Conservation (phyloP, 2,113 vertebrate species). For the Indri indri region DNA sequence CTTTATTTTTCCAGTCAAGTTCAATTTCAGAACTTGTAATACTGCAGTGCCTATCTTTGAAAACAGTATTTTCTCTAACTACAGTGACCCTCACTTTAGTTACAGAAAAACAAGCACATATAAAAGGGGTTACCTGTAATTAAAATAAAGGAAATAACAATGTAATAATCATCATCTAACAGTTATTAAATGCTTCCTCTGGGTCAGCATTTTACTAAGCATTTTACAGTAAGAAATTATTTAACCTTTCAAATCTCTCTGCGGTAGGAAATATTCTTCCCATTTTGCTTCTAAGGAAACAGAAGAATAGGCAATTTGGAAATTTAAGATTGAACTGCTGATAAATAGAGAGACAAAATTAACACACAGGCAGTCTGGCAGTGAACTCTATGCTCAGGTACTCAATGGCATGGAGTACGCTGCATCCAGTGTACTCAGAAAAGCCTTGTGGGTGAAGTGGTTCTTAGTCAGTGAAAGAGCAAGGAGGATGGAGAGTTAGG, state of each 20-base stretch:
- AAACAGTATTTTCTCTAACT: no score
- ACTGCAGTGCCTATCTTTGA: not conserved
- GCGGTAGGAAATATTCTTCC: not conserved
- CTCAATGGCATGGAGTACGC: fast-evolving
- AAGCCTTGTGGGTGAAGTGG: not conserved
- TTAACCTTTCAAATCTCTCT: not conserved
- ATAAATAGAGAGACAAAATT: not conserved
- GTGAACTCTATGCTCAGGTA: fast-evolving
- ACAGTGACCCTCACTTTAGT: not conserved
- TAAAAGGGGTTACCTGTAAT: not conserved
- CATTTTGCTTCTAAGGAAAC: not conserved
- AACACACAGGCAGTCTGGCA: not conserved
- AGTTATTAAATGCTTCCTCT: not conserved
- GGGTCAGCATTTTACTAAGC: not conserved
- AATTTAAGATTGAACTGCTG: not conserved
- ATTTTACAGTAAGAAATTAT: not conserved
- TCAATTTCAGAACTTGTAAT: not conserved
- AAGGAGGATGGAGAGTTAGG: no score
- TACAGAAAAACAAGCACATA: not conserved
- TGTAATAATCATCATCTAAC: not conserved
- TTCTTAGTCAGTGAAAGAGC: not conserved
- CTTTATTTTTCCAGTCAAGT: not conserved
- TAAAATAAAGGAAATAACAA: not conserved
- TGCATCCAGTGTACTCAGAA: not conserved
- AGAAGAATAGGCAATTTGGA: not conserved